These are phyloP conservation scores for Gobio occitaniae DNA, from an alignment of 2,797 vertebrate genomes.

Conservation along the genomic window DNA sequence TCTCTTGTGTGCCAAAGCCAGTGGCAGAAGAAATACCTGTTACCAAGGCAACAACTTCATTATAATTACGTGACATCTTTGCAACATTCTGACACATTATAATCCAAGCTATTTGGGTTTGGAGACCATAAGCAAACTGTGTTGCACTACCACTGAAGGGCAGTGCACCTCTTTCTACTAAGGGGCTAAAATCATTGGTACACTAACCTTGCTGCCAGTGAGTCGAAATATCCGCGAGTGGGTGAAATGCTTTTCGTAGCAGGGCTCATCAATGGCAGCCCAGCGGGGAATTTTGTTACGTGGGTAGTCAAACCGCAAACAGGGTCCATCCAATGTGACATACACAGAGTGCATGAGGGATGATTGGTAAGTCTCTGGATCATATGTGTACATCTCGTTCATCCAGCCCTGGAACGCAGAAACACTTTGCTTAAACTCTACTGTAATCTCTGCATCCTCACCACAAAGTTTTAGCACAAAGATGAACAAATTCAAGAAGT, in stretches of 20 bases:
- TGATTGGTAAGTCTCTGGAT: conserved; percentile 84
- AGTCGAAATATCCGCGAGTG: conserved; percentile 80
- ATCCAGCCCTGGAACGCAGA: conserved; percentile 86
- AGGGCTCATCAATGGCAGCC: conserved; percentile 81
- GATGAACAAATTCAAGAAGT: conserved; percentile 29
- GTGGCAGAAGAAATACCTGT: conserved; percentile 86
- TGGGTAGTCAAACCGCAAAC: conserved; percentile 83
- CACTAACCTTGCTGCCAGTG: conserved; percentile 81
- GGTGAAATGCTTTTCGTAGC: conserved; percentile 74
- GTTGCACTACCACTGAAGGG: neutral
- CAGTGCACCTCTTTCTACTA: neutral
- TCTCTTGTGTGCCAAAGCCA: conserved; percentile 85
- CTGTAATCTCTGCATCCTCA: neutral
- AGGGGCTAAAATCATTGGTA: neutral
- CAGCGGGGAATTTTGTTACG: conserved; percentile 80
- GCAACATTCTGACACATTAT: conserved; percentile 1
- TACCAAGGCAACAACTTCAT: conserved; percentile 52
- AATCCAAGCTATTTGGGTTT: conserved; percentile 9
- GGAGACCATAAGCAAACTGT: conserved; percentile 17
- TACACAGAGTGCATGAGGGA: conserved; percentile 85
- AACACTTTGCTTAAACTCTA: conserved; percentile 1
- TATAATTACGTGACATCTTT: conserved; percentile 33
- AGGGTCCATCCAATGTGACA: conserved; percentile 81
- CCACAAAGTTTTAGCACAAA: conserved; percentile 20
- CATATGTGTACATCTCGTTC: conserved; percentile 84